Conservation (phyloP, 53 echinoderm and acorn worm species). For the Holothuria scabra region DNA sequence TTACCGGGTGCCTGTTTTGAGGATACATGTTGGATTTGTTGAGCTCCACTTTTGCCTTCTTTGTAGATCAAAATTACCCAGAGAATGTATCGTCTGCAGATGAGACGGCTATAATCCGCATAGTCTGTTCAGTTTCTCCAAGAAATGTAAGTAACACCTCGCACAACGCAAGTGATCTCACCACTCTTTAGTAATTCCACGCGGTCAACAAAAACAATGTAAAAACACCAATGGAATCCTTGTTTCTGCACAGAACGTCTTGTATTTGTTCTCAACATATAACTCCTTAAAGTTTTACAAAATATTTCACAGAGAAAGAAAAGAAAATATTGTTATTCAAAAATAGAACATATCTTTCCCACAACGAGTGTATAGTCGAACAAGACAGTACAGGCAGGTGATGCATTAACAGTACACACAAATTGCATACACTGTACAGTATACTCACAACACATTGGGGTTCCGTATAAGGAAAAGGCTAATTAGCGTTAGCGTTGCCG, state of each 20-base stretch:
- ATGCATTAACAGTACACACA: slow-evolving; percentile 40
- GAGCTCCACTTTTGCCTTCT: slow-evolving; percentile 45
- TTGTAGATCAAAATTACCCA: slow-evolving; percentile 27
- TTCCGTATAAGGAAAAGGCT: slow-evolving; percentile 57
- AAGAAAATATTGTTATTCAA: slow-evolving; percentile 49
- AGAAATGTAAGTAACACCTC: slow-evolving; percentile 33
- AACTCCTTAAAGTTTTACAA: not conserved
- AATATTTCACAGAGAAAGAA: slow-evolving; percentile 6
- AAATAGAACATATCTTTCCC: slow-evolving; percentile 43
- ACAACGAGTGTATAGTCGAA: slow-evolving; percentile 36
- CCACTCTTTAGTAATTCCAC: not conserved
- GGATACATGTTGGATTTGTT: slow-evolving; percentile 79
- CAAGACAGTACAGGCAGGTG: slow-evolving; percentile 31
- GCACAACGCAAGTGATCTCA: not conserved
- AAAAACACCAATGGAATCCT: slow-evolving; percentile 12
- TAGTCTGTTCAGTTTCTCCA: slow-evolving; percentile 31
- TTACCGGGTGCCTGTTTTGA: slow-evolving; percentile 97
- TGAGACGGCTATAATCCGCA: slow-evolving; percentile 40
- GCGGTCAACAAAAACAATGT: slow-evolving; percentile 8
- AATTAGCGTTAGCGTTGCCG: slow-evolving; percentile 46
- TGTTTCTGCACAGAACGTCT: not conserved
- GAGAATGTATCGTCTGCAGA: slow-evolving; percentile 18
- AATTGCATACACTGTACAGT: slow-evolving; percentile 33
- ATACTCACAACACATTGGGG: slow-evolving; percentile 39
- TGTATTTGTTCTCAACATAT: not conserved